Percentiles rank a stretch among this genome's conserved stretches.
Conservation (phyloP, 2,888 invertebrate species). For the Apodemia mormo region DNA sequence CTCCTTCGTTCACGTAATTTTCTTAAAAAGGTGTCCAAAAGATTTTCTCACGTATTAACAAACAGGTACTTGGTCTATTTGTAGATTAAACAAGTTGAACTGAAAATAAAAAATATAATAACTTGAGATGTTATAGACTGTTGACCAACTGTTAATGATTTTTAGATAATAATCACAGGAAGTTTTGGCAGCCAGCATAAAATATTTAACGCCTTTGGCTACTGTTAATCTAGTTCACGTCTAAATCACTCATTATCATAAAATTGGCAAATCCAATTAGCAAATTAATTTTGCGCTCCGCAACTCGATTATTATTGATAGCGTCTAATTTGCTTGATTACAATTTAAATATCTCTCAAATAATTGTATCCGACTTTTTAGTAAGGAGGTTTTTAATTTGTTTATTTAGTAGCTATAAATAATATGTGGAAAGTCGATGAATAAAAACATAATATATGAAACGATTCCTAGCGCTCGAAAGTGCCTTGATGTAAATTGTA, state of each 20-base stretch:
- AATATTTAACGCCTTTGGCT: slow-evolving; percentile 18
- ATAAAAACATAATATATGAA: too few relatives aligned
- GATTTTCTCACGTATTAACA: too few relatives aligned
- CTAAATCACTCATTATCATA: slow-evolving; percentile 18
- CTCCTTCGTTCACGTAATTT: too few relatives aligned
- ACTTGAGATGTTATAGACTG: background rate
- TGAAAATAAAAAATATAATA: background rate
- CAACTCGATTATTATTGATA: slow-evolving; percentile 12
- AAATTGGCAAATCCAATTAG: slow-evolving; percentile 21
- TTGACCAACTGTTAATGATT: slow-evolving; percentile 3
- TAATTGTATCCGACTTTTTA: background rate
- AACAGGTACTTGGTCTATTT: too few relatives aligned
- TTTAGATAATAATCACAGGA: slow-evolving; percentile 12
- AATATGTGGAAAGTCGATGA: too few relatives aligned
- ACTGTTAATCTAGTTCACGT: slow-evolving; percentile 17
- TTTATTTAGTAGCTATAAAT: too few relatives aligned
- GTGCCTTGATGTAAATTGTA: too few relatives aligned
- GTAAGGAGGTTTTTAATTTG: background rate
- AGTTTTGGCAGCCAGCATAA: slow-evolving; percentile 10
- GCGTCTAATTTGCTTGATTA: slow-evolving; percentile 11
- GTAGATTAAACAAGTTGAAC: background rate
- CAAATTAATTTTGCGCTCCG: slow-evolving; percentile 16
- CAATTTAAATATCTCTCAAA: background rate
- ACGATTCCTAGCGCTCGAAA: too few relatives aligned
- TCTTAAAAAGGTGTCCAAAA: too few relatives aligned